Base-by-base conservation (phyloP, 2,113 vertebrate genomes). In the Butorides virescens region DNA sequence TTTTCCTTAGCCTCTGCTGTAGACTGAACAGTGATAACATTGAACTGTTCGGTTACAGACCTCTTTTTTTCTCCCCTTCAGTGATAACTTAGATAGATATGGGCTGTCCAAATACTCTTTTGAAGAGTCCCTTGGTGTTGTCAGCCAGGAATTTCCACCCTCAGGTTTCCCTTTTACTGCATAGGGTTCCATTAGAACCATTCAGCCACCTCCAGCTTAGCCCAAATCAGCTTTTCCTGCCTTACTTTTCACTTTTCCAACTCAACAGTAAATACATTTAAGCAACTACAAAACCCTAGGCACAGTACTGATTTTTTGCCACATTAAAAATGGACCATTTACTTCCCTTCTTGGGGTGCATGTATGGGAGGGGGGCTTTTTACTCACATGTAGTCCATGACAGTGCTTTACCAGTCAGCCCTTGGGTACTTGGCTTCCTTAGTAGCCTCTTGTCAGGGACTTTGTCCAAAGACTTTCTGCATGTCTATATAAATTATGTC, bases 71-170 rank as follows among this genome's bases (percentile, higher is more conserved):
- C 47, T 91, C 55, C 37, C 13, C 53, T 85, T 72, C 46, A 65
- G 77, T 7, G 77, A 95, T 96, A 95, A 90, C 83, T 95, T 80
- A 7, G 71, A 88, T 39, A 83, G 95, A 92, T 96, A 96, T 0
- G 67, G 71, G 58, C 67, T 77, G 75, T 86, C 95, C 78, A 96
- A 92, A 88, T 70, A 83, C 26, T 46, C 95, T 90, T 96, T 95
- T 93, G 88, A 95, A 95, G 95, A 96, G 90, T 67, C 76, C 81
- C 58, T 88, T 42, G 71, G 92, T 62, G 36, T 50, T 61, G 67
- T 73, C 92, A 94, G 95, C 88, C 55, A 65, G 95, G 95, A 92
- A 95, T 95, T 96, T 96, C 88, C 94, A 92, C 55, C 42, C 55
- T 88, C 78, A 39, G 27, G n/a, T 92, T 96, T 83, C 88, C 62